Conservation (phyloP, 2,888 invertebrate genomes). For the Alloscopus bannaensis region DNA sequence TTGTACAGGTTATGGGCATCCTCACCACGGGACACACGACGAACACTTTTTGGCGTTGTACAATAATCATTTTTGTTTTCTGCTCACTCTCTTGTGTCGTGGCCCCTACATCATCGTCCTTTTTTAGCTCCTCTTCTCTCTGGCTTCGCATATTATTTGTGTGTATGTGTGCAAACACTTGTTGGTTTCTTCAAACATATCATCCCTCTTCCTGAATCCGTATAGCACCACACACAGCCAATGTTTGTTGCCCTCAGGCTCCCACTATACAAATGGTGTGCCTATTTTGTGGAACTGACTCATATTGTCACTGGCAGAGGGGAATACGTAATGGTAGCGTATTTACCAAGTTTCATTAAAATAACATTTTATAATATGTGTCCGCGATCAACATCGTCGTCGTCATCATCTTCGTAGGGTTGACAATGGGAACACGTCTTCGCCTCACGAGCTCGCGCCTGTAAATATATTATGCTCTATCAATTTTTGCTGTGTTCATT, state of each 20-base stretch:
- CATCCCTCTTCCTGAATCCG: conserved; percentile 5
- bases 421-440: neutral
- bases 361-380: neutral
- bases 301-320: neutral
- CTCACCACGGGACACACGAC: no score
- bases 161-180: conserved; percentile 3
- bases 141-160: conserved; percentile 2
- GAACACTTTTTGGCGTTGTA: no score
- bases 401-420: neutral
- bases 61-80: no score
- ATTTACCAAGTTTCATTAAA: neutral
- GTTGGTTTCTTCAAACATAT: neutral
- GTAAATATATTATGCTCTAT: neutral
- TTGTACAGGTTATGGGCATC: neutral
- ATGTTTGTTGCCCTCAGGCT: conserved; percentile 8
- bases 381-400: neutral
- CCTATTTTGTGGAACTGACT: conserved; percentile 22
- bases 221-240: neutral
- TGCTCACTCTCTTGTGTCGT: neutral
- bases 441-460: neutral
- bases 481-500: neutral
- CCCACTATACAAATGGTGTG: conserved; percentile 1
- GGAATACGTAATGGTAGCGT: no score
- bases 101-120: neutral
- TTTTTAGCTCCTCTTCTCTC: neutral